phyloP scores from a whole-genome alignment of 2,113 vertebrate species.

The Saccopteryx leptura region DNA sequence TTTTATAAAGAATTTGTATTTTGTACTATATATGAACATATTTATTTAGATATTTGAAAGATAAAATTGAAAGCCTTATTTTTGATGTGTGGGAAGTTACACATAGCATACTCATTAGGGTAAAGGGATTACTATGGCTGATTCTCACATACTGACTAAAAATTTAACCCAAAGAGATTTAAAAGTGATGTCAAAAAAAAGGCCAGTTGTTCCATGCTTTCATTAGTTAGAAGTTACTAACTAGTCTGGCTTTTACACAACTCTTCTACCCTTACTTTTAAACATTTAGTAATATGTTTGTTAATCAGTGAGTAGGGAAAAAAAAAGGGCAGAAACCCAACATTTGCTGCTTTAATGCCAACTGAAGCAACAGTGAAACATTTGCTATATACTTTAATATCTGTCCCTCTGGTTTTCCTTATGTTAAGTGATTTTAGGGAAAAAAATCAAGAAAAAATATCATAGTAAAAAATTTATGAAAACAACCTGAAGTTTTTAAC shows the following conservation, averaged over 20 bases:
- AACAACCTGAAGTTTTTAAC: slow-evolving; percentile 71
- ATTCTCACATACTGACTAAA: slow-evolving; percentile 83
- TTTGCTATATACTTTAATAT: slow-evolving; percentile 57
- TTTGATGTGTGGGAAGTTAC: slow-evolving; percentile 79
- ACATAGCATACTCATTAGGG: slow-evolving; percentile 82
- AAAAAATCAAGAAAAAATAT: not conserved
- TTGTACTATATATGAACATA: slow-evolving; percentile 32
- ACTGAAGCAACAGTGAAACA: not conserved
- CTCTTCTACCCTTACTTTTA: slow-evolving; percentile 68
- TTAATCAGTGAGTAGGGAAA: slow-evolving; percentile 31
- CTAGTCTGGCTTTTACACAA: slow-evolving; percentile 73
- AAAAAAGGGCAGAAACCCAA: not conserved
- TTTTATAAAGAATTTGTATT: slow-evolving; percentile 62
- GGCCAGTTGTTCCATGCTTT: slow-evolving; percentile 75
- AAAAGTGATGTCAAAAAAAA: slow-evolving; percentile 82
- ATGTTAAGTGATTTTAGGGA: not conserved
- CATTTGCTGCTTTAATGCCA: not conserved
- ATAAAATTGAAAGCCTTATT: slow-evolving; percentile 80
- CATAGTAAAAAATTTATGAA: slow-evolving; percentile 22
- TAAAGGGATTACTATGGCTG: slow-evolving; percentile 86
- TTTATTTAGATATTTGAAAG: slow-evolving; percentile 83
- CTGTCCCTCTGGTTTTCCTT: slow-evolving; percentile 34
- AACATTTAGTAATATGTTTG: slow-evolving; percentile 72
- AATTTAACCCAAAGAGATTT: slow-evolving; percentile 87
- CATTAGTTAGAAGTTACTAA: slow-evolving; percentile 83